Conservation (phyloP, 2,113 vertebrate genomes). For the Tragelaphus strepsiceros region DNA sequence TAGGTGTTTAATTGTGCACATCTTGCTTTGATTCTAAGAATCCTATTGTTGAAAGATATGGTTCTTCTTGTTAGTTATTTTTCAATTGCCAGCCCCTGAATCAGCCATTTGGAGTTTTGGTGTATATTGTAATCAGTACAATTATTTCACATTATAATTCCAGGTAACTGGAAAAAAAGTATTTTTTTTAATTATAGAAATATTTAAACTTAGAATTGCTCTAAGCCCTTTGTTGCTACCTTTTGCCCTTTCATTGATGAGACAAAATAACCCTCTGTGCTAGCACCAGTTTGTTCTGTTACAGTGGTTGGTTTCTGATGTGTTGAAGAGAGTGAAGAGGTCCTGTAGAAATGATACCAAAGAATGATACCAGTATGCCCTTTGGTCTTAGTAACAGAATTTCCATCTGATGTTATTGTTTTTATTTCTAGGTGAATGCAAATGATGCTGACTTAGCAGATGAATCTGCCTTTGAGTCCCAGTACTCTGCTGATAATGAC, state of each 20-base stretch:
- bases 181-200: not conserved
- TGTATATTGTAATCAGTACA: not conserved
- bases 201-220: not conserved
- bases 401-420: constrained; percentile 58
- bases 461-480: constrained; percentile 83
- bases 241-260: not conserved
- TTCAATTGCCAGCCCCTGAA: not conserved
- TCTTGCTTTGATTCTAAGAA: not conserved
- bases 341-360: not conserved
- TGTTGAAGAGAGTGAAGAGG: not conserved
- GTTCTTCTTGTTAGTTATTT: not conserved
- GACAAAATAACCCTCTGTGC: not conserved
- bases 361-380: not conserved
- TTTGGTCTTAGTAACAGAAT: not conserved
- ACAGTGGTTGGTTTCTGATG: not conserved
- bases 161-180: not conserved
- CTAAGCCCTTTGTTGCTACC: not conserved
- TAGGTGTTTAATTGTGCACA: not conserved
- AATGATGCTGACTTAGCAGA: constrained; percentile 85
- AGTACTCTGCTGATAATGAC: constrained; percentile 81
- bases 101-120: not conserved
- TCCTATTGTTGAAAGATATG: not conserved
- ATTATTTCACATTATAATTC: not conserved
- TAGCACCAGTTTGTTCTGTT: not conserved
- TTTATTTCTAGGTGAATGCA: constrained; percentile 88